A percentile compares a stretch with the other conserved stretches of the same genome.
Conservation (phyloP, 1,140 invertebrate species). For the Bombus polaris region DNA sequence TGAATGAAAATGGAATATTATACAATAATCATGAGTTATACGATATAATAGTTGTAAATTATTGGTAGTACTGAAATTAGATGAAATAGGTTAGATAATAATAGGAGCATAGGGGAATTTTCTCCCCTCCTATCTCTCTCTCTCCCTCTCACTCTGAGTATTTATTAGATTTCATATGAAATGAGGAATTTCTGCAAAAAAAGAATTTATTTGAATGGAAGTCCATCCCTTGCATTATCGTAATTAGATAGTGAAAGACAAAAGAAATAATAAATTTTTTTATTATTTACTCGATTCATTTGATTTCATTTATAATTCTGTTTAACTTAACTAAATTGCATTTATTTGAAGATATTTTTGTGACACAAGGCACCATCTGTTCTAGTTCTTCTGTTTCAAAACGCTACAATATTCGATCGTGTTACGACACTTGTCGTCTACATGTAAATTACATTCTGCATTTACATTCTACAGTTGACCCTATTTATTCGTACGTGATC, state of each 20-base stretch:
- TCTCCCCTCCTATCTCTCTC: background rate
- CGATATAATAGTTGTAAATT: background rate
- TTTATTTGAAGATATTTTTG: background rate
- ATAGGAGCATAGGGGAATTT: background rate
- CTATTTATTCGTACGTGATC: background rate
- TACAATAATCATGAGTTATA: no score
- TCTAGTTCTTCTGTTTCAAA: background rate
- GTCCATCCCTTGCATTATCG: background rate
- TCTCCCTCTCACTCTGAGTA: background rate
- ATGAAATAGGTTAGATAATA: background rate
- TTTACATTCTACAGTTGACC: background rate
- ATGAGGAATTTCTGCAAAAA: background rate
- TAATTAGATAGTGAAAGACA: background rate
- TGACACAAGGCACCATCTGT: no score
- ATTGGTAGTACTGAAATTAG: background rate
- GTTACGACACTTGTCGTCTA: background rate
- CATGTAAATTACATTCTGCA: background rate
- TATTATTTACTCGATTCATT: background rate
- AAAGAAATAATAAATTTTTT: background rate
- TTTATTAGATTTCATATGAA: background rate
- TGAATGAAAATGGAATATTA: no score
- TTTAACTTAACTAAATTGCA: background rate
- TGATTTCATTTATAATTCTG: background rate
- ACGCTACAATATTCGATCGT: background rate
- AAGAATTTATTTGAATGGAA: background rate